These are phyloP conservation scores for Cebidichthys violaceus DNA, from an alignment of 2,113 vertebrate species.

Conservation along the genomic window DNA sequence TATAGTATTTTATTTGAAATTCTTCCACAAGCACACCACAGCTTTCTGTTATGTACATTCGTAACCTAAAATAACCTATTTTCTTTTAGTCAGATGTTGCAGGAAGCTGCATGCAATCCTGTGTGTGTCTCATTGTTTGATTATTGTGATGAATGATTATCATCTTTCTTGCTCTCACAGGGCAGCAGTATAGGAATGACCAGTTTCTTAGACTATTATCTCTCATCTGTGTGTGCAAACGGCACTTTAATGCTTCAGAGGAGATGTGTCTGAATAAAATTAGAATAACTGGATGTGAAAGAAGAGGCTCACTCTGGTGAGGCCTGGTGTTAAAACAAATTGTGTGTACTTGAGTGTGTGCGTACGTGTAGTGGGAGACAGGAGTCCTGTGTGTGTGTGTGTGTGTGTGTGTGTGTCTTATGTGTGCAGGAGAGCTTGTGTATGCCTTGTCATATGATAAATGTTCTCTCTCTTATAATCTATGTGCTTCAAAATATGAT, in stretches of 20 bases:
- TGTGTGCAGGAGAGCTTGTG: conserved; percentile 75
- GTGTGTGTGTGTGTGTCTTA: conserved; percentile 47
- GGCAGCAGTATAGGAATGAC: conserved; percentile 64
- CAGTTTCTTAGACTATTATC: conserved; percentile 77
- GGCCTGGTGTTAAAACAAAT: conserved; percentile 57
- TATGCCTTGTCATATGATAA: conserved; percentile 86
- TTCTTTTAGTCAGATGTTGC: conserved; percentile 30
- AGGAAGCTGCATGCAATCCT: conserved; percentile 19
- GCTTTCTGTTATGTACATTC: not conserved
- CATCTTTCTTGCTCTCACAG: conserved; percentile 63
- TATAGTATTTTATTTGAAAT: conserved; percentile 1
- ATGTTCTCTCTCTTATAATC: conserved; percentile 89
- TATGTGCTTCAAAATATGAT: conserved; percentile 92
- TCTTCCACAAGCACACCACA: not conserved
- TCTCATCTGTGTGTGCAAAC: conserved; percentile 75
- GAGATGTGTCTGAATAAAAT: conserved; percentile 77
- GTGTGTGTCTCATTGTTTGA: conserved; percentile 64
- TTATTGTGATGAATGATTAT: conserved; percentile 75
- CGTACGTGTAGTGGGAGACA: conserved; percentile 7
- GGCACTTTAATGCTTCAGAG: conserved; percentile 78
- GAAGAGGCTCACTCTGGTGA: conserved; percentile 68
- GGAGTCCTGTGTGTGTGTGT: conserved; percentile 21
- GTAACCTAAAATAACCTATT: conserved; percentile 14
- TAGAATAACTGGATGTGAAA: conserved; percentile 76
- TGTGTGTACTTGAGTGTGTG: conserved; percentile 38